Evolutionary conservation across 2,113 vertebrate species (phyloP).

Genomic region (Podarcis muralis): DNA sequence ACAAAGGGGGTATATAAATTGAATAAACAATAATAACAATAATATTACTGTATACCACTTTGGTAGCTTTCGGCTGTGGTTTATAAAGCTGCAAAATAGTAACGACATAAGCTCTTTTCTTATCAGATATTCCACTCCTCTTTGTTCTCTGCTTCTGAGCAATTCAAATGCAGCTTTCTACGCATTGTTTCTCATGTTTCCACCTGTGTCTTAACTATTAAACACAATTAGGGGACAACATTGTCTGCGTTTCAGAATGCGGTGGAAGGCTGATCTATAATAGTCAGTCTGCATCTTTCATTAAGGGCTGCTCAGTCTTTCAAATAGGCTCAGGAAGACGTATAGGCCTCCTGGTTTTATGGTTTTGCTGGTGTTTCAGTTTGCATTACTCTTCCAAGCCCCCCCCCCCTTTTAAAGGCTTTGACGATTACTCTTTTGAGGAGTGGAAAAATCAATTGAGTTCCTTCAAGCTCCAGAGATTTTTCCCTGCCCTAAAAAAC

Average conservation of each 20-base stretch:
- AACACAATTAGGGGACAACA: background rate
- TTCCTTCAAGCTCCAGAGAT: conserved; percentile 2
- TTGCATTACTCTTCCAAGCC: background rate
- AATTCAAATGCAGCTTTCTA: background rate
- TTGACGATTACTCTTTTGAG: background rate
- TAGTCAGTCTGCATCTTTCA: background rate
- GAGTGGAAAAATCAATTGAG: conserved; percentile 7
- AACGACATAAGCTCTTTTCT: background rate
- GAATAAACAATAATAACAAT: too few species aligned
- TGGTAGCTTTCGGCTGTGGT: too few species aligned
- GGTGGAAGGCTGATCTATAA: background rate
- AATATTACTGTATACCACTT: too few species aligned
- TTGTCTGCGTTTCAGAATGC: background rate
- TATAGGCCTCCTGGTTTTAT: background rate
- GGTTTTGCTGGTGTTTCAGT: background rate
- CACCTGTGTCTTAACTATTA: background rate
- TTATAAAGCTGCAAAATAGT: too few species aligned
- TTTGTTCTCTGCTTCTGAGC: background rate
- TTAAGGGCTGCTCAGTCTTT: background rate
- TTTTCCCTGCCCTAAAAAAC: background rate
- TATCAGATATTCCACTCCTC: background rate
- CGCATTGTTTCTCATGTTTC: background rate
- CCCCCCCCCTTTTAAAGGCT: background rate
- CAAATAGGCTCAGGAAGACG: background rate
- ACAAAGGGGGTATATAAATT: too few species aligned